Evolutionary conservation across 2,113 vertebrate genomes (phyloP).

Genomic region (Hippocampus barbouri): DNA sequence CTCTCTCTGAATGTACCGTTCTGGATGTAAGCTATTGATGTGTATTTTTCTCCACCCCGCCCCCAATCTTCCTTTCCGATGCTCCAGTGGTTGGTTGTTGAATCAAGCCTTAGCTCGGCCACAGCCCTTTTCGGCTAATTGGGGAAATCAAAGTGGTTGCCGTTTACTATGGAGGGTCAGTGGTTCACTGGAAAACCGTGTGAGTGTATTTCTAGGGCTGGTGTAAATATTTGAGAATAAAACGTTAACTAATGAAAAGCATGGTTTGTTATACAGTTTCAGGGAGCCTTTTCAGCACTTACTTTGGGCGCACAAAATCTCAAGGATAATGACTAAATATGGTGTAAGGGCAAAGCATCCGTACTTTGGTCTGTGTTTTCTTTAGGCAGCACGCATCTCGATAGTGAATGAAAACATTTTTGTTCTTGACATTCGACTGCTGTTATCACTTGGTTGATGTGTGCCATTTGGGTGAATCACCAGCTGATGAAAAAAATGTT

Average conservation of each 20-base stretch:
- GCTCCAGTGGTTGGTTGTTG: constrained; percentile 35
- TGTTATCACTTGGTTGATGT: neutral
- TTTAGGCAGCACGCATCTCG: neutral
- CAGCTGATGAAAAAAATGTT: constrained; percentile 45
- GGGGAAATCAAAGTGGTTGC: constrained; percentile 36
- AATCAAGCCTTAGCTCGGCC: constrained; percentile 36
- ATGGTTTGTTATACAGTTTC: neutral
- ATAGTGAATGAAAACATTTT: neutral
- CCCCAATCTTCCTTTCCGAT: constrained; percentile 26
- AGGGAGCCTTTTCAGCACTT: neutral
- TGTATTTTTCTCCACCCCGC: constrained; percentile 24
- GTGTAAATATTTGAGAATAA: constrained; percentile 14
- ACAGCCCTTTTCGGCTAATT: constrained; percentile 30
- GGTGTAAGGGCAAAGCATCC: too few species aligned
- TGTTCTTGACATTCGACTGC: neutral
- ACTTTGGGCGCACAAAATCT: neutral
- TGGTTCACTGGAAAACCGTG: constrained; percentile 20
- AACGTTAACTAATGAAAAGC: constrained; percentile 11
- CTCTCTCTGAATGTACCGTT: constrained; percentile 31
- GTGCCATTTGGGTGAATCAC: constrained; percentile 16
- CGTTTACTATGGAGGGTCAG: constrained; percentile 34
- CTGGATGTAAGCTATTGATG: constrained; percentile 54
- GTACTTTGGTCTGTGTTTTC: neutral
- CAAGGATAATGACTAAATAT: neutral
- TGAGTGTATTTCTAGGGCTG: constrained; percentile 24